These are phyloP conservation scores for Caenorhabditis remanei DNA, from an alignment of 1,140 invertebrate genomes.

Conservation along the genomic window DNA sequence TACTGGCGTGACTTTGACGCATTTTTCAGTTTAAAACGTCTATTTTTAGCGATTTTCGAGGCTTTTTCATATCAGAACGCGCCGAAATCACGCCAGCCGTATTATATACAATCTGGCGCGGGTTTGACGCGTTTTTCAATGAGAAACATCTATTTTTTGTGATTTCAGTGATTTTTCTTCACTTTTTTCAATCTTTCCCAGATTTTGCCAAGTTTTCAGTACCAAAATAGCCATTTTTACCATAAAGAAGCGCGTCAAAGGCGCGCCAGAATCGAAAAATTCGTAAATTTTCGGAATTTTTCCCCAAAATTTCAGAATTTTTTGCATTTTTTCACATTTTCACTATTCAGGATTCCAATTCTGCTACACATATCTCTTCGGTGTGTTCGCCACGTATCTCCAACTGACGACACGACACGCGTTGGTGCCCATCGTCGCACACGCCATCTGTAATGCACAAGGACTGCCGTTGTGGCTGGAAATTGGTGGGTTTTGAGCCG, in stretches of 20 bases:
- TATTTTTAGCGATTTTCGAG: too few relatives aligned
- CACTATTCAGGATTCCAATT: constrained; percentile 50
- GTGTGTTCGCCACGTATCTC: constrained; percentile 55
- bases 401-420: constrained; percentile 17
- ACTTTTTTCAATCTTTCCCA: background rate
- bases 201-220: background rate
- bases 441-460: constrained; percentile 34
- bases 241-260: background rate
- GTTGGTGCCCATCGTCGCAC: constrained; percentile 28
- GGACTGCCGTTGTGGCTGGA: constrained; percentile 40
- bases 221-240: too few relatives aligned
- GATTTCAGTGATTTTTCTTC: too few relatives aligned
- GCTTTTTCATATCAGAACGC: too few relatives aligned
- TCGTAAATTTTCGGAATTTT: background rate
- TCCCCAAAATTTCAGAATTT: background rate
- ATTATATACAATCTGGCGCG: too few relatives aligned
- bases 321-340: too few relatives aligned
- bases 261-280: background rate
- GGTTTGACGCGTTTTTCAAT: too few relatives aligned
- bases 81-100: too few relatives aligned
- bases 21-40: too few relatives aligned
- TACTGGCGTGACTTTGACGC: too few relatives aligned
- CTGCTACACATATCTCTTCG: constrained; percentile 52
- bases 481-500: constrained; percentile 20
- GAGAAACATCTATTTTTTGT: background rate